Base-by-base conservation (phyloP, 2,888 invertebrate genomes). In the Sinhomidia bicolor region DNA sequence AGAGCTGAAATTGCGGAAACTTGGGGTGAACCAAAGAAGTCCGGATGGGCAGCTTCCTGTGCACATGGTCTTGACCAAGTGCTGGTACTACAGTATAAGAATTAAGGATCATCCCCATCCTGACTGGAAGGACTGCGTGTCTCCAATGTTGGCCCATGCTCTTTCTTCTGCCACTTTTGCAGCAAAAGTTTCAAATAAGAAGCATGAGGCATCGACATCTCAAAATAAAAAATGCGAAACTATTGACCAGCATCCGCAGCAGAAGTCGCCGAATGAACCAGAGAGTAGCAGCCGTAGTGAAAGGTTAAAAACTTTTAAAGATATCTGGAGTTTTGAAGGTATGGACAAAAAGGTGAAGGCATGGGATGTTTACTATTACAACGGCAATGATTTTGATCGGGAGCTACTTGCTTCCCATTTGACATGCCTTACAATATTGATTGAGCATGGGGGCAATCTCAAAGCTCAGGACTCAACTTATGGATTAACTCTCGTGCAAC, bases 21-120 rank as follows among this genome's bases (percentile, higher is more conserved):
- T 80, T 17, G 5, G 5, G 17, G 57, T 57, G 5, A 57, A 57
- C 14, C 78, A 79, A 6, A n/a, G 62, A 32, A 80, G 62, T 74
- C 51, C 74, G 14, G 51, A 62, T 1, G 80, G 62, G 14, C 23
- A 62, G 44, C 60, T 26, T 1, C 80, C 80, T 7, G 23, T 80
- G n/a, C 80, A 80, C 29, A 0, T 60, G 44, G 60, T 80, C 0
- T 17, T 62, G 44, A 80, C 62, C 12, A 36, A 17, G 9, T 62
- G 54, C 12, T 80, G 80, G 80, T 62, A 80, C 20, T 80, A 80
- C 47, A 80, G 62, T 26, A 47, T 80, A 4, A 80, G 44, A 44
- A 41, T 80, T 26, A 20, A 7, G n/a, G 62, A 80, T 26, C 62
- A 62, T 14, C 44, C 60, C 6, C 60, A 62, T 36, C 80, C 80